A percentile compares a stretch with the other conserved stretches of the same genome.
Evolutionary conservation across 2,113 vertebrate genomes (phyloP).

Genomic region (Trichomycterus rosablanca): DNA sequence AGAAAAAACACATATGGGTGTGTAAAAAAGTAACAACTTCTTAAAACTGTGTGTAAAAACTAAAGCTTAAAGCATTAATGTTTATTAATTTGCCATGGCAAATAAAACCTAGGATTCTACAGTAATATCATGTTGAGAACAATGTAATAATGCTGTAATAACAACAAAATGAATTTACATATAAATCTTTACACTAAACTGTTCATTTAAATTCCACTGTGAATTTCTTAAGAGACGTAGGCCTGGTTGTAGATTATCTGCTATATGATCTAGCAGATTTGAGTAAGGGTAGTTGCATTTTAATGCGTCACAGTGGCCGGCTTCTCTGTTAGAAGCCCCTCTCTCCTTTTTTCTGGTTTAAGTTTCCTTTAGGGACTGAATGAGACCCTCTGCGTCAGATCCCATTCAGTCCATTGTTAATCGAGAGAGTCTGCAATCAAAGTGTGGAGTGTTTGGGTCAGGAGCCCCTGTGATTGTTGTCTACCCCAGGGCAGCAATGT

Average conservation of each 20-base stretch:
- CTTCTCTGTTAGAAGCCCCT: conserved; percentile 4
- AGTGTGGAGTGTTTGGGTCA: conserved; percentile 51
- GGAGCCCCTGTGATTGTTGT: conserved; percentile 39
- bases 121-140: no score
- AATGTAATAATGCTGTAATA: no score
- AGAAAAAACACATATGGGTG: no score
- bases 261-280: background rate
- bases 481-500: conserved; percentile 35
- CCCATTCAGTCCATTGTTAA: conserved; percentile 47
- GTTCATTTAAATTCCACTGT: background rate
- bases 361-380: conserved; percentile 44
- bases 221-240: background rate
- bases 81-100: no score
- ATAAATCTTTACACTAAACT: background rate
- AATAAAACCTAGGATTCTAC: no score
- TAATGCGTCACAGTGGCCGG: conserved; percentile 2
- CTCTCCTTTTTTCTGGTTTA: conserved; percentile 31
- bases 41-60: no score
- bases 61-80: no score
- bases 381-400: conserved; percentile 43
- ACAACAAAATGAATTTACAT: no score
- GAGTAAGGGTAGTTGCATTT: background rate
- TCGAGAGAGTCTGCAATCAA: conserved; percentile 42
- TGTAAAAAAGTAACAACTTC: no score
- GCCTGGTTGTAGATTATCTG: conserved; percentile 3